phyloP scores from a whole-genome alignment of 2,797 vertebrate genomes.

The Chromis chromis region DNA sequence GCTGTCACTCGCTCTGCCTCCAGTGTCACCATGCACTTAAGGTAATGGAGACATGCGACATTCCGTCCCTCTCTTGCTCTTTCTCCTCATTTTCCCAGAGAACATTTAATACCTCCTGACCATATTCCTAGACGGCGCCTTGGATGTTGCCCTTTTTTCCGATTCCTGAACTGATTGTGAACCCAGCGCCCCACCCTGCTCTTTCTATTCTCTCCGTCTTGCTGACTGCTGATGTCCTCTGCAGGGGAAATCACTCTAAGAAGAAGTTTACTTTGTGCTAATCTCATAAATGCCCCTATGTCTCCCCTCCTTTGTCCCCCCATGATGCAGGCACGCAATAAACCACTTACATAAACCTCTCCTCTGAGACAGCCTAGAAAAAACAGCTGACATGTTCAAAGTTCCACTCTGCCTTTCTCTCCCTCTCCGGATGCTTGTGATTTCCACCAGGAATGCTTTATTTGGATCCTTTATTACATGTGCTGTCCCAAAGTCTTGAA shows the following conservation, averaged over 20 bases:
- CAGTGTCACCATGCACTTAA: conserved; percentile 60
- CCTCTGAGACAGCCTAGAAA: conserved; percentile 69
- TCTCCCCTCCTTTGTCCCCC: conserved; percentile 57
- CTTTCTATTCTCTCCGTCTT: conserved; percentile 36
- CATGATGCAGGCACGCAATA: conserved; percentile 80
- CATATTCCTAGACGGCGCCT: conserved; percentile 16
- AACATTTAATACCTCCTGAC: conserved; percentile 45
- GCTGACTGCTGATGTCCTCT: conserved; percentile 68
- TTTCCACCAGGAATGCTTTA: conserved; percentile 86
- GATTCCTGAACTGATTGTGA: conserved; percentile 51
- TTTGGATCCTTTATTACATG: conserved; percentile 84
- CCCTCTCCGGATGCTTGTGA: conserved; percentile 71
- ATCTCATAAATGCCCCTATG: conserved; percentile 83
- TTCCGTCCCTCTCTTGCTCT: conserved; percentile 37
- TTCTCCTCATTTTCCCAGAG: conserved; percentile 52
- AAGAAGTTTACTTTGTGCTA: conserved; percentile 83
- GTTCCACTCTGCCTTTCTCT: conserved; percentile 69
- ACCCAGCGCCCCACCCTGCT: conserved; percentile 21
- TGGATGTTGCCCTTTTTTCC: conserved; percentile 39
- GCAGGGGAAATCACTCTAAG: conserved; percentile 69
- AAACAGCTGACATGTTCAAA: conserved; percentile 85
- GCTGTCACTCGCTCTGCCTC: conserved; percentile 54
- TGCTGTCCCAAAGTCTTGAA: conserved; percentile 83
- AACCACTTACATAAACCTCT: conserved; percentile 86
- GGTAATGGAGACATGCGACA: conserved; percentile 62